Evolutionary conservation across 2,797 vertebrate genomes (phyloP).

Genomic region (Characodon lateralis): DNA sequence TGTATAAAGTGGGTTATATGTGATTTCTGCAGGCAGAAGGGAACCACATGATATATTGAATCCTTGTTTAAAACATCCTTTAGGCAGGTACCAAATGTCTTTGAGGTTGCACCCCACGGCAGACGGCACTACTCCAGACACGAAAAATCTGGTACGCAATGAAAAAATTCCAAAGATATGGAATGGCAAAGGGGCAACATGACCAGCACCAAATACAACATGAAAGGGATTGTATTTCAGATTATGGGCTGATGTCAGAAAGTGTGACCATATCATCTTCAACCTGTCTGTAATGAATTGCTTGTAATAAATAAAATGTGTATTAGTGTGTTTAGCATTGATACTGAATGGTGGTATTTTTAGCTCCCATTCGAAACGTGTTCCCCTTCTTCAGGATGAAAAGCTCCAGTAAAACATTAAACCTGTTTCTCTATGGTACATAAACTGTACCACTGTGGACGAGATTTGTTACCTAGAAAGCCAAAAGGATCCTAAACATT

Average conservation of each 20-base stretch:
- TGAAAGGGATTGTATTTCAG: neutral
- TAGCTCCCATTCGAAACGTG: neutral
- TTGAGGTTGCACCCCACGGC: neutral
- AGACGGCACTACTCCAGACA: neutral
- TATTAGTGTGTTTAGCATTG: neutral
- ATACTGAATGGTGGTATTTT: neutral
- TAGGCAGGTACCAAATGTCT: neutral
- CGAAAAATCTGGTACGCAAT: neutral
- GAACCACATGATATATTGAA: neutral
- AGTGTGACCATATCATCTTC: neutral
- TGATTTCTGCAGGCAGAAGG: neutral
- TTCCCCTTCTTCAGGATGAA: neutral
- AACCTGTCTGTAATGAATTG: neutral
- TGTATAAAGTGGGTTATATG: neutral
- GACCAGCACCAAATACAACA: neutral
- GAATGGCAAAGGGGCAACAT: neutral
- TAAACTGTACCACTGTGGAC: neutral
- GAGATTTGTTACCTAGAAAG: neutral
- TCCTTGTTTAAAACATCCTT: neutral
- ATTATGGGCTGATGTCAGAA: neutral
- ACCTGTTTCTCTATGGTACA: neutral
- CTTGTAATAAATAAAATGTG: neutral
- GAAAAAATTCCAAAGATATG: neutral
- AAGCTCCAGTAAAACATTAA: neutral
- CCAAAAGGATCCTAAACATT: neutral